These are phyloP conservation scores for Cynodonichthys magdalenae DNA, from an alignment of 2,797 vertebrate genomes.

Conservation along the genomic window DNA sequence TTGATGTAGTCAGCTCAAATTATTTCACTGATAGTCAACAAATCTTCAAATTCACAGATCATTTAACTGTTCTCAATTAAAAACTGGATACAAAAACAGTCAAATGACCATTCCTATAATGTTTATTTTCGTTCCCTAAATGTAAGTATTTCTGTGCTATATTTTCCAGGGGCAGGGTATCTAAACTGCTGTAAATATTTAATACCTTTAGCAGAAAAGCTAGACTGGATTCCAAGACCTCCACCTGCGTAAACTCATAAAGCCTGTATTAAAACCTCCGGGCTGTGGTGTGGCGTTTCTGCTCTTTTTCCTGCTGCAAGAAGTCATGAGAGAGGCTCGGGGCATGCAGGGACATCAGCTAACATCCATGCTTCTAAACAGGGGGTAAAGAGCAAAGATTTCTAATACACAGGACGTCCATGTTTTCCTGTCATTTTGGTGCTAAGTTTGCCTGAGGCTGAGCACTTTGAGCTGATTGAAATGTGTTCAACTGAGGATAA, in stretches of 20 bases:
- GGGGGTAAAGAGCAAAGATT: slow-evolving; percentile 59
- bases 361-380: slow-evolving; percentile 42
- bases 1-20: slow-evolving; percentile 36
- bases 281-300: slow-evolving; percentile 48
- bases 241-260: slow-evolving; percentile 74
- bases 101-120: slow-evolving; percentile 37
- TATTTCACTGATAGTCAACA: slow-evolving; percentile 22
- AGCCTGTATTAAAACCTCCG: slow-evolving; percentile 46
- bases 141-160: slow-evolving; percentile 30
- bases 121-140: slow-evolving; percentile 19
- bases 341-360: slow-evolving; percentile 56
- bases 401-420: slow-evolving; percentile 45
- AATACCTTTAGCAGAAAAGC: slow-evolving; percentile 48
- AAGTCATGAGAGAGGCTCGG: slow-evolving; percentile 45
- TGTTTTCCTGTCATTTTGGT: slow-evolving; percentile 52
- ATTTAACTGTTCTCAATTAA: slow-evolving; percentile 50
- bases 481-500: slow-evolving; percentile 35
- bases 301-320: slow-evolving; percentile 34
- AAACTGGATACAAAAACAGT: slow-evolving; percentile 40
- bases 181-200: slow-evolving; percentile 68
- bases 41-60: slow-evolving; percentile 30
- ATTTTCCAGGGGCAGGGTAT: slow-evolving; percentile 44
- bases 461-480: slow-evolving; percentile 42
- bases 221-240: slow-evolving; percentile 45
- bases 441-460: slow-evolving; percentile 30